phyloP scores from a whole-genome alignment of 2,113 vertebrate genomes.

The Phylloscopus whistleri region DNA sequence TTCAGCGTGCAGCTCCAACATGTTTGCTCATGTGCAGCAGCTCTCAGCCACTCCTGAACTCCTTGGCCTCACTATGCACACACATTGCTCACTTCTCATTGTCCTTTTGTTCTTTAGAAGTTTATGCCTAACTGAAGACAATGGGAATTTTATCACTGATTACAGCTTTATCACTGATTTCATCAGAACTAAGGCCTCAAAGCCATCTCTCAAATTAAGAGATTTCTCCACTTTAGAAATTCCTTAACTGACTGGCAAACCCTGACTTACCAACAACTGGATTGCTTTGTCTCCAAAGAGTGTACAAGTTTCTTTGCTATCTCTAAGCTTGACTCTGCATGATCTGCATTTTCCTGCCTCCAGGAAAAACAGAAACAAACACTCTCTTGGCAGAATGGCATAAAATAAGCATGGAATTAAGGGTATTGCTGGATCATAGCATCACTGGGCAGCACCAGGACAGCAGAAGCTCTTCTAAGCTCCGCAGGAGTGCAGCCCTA shows the following conservation, averaged over 20 bases:
- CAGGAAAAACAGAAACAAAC: neutral
- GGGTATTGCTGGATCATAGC: neutral
- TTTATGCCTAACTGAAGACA: neutral
- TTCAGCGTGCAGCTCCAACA: neutral
- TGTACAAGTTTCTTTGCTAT: neutral
- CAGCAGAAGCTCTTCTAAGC: neutral
- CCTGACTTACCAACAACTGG: neutral
- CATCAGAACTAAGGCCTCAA: neutral
- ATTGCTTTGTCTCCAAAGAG: neutral
- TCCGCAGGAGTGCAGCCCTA: neutral
- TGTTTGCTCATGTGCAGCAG: fast-evolving
- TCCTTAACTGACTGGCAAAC: neutral
- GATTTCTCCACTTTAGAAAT: neutral
- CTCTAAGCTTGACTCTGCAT: neutral
- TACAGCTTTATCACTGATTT: neutral
- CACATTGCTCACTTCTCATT: neutral
- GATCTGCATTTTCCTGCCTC: neutral
- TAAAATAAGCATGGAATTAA: neutral
- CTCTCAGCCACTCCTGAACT: neutral
- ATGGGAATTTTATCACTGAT: neutral
- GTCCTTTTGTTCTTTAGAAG: neutral
- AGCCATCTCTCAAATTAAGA: neutral
- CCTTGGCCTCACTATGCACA: neutral
- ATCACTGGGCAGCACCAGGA: neutral
- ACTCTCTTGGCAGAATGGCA: neutral